Conservation (phyloP, 2,888 invertebrate genomes). For the Troides helena region DNA sequence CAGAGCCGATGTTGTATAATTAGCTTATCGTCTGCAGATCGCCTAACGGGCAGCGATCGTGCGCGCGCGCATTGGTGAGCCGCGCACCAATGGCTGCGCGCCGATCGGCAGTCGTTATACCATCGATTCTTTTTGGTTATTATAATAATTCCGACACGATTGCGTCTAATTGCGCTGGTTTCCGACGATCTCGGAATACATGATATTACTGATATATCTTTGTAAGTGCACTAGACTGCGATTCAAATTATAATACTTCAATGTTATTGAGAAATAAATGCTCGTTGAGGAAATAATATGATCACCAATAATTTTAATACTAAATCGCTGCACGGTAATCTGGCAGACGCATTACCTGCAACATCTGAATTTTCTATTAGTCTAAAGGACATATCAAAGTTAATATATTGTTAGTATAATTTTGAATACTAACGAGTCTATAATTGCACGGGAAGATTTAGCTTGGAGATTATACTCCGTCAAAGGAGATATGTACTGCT, state of each 20-base stretch:
- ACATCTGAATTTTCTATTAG: conserved; percentile 39
- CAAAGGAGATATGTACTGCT: conserved; percentile 64
- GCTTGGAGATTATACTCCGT: conserved; percentile 49
- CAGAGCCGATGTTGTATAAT: conserved; percentile 64
- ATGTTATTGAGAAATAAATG: conserved; percentile 50
- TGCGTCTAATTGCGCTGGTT: conserved; percentile 75
- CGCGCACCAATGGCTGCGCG: conserved; percentile 66
- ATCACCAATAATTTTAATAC: conserved; percentile 55
- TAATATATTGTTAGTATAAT: conserved; percentile 31
- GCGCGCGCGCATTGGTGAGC: conserved; percentile 73
- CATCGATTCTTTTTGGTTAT: conserved; percentile 77
- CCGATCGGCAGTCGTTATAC: conserved; percentile 63
- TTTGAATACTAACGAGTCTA: conserved; percentile 32
- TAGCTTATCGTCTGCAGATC: conserved; percentile 73
- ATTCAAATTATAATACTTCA: conserved; percentile 46
- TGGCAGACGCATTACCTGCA: conserved; percentile 59
- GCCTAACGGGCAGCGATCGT: conserved; percentile 55
- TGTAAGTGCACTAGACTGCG: conserved; percentile 41
- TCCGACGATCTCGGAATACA: conserved; percentile 65
- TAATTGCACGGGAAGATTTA: conserved; percentile 50
- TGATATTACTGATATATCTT: conserved; percentile 61
- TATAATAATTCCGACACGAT: conserved; percentile 78
- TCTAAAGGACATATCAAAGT: conserved; percentile 30
- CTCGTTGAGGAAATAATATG: conserved; percentile 59
- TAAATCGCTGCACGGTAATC: conserved; percentile 59